phyloP scores from a whole-genome alignment of 1,140 invertebrate genomes.

The Platyscapa corneri region DNA sequence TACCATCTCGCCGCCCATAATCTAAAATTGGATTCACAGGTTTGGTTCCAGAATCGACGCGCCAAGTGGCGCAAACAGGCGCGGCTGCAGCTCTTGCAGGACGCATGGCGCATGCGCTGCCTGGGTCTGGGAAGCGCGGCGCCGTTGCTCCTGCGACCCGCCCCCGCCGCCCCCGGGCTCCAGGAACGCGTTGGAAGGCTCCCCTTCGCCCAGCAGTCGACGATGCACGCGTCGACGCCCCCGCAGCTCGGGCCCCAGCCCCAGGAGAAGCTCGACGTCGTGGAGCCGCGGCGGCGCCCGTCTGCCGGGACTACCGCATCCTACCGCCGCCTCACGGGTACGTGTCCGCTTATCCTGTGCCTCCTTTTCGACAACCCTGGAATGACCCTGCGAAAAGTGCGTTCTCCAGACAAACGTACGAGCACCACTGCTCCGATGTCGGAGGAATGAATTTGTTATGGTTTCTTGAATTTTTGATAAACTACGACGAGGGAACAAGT shows the following conservation, averaged over 20 bases:
- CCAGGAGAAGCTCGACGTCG: neutral
- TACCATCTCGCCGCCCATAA: neutral
- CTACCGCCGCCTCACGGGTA: constrained; percentile 67
- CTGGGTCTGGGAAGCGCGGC: constrained; percentile 79
- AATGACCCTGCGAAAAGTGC: too few species aligned
- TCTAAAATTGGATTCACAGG: constrained; percentile 67
- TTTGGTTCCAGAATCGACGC: constrained; percentile 93
- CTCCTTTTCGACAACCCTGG: neutral
- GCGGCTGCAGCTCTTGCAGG: constrained; percentile 87
- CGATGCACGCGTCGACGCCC: constrained; percentile 52
- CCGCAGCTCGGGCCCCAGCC: constrained; percentile 9
- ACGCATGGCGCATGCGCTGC: constrained; percentile 92
- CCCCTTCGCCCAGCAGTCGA: constrained; percentile 60
- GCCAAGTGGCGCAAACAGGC: constrained; percentile 93
- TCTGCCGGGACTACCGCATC: constrained; percentile 69
- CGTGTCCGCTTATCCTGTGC: neutral
- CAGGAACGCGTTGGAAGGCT: constrained; percentile 55
- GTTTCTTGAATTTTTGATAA: too few species aligned
- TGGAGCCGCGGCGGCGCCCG: constrained; percentile 21
- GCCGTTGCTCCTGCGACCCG: constrained; percentile 70
- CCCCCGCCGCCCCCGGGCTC: constrained; percentile 65
- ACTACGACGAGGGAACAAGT: too few species aligned
- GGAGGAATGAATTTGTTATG: too few species aligned
- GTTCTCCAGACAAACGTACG: too few species aligned
- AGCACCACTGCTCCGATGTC: too few species aligned